Percentiles rank a stretch among this genome's conserved stretches.
These are phyloP conservation scores for Mythimna ferrago DNA, from an alignment of 2,888 invertebrate genomes.

Conservation along the genomic window DNA sequence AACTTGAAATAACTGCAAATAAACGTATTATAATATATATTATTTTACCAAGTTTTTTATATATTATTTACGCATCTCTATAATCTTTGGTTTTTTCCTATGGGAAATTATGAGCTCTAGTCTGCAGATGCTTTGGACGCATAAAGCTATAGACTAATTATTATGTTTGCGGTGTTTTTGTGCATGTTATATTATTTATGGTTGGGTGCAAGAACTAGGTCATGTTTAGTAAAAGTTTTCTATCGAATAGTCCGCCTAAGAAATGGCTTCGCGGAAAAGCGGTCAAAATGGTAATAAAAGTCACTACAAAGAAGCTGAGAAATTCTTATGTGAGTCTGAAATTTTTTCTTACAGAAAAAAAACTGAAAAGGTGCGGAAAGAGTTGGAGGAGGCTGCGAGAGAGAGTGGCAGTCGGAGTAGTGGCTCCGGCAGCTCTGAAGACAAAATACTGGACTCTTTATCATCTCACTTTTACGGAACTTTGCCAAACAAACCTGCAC, in stretches of 20 bases:
- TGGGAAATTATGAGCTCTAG: constrained; percentile 42
- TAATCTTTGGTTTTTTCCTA: constrained; percentile 38
- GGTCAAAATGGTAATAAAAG: constrained; percentile 50
- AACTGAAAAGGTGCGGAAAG: constrained; percentile 96
- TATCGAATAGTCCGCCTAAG: constrained; percentile 38
- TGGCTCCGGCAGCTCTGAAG: constrained; percentile 83
- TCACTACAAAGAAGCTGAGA: constrained; percentile 13
- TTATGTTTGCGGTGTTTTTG: constrained; percentile 51
- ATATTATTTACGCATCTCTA: constrained; percentile 31
- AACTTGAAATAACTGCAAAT: no score
- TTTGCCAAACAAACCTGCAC: constrained; percentile 93
- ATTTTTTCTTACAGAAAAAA: constrained; percentile 93
- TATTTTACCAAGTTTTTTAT: no score
- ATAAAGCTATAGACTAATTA: constrained; percentile 55
- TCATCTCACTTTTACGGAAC: constrained; percentile 78
- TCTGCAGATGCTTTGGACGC: constrained; percentile 68
- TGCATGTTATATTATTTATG: constrained; percentile 58
- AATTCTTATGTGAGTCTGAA: constrained; percentile 40
- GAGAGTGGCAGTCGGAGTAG: constrained; percentile 91
- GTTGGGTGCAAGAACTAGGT: constrained; percentile 51
- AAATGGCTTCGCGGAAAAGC: constrained; percentile 51
- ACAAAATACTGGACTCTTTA: constrained; percentile 83
- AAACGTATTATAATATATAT: no score
- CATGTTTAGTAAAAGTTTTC: constrained; percentile 21
- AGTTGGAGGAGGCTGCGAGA: constrained; percentile 97